Evolutionary conservation across 1,140 invertebrate genomes (phyloP).

Genomic region (Drosophila erecta): DNA sequence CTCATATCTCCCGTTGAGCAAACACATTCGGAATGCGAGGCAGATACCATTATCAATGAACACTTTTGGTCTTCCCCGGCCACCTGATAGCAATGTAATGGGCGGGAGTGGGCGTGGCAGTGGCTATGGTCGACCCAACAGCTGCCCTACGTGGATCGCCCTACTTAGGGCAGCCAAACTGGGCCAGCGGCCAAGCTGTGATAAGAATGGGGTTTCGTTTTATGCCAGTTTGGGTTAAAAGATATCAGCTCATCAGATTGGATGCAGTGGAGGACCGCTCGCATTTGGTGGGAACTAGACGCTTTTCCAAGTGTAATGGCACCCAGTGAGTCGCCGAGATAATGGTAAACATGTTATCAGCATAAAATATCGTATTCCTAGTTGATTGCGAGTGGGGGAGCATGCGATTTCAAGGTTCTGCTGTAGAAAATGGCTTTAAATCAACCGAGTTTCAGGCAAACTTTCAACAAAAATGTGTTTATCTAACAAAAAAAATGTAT

Average conservation of each 20-base stretch:
- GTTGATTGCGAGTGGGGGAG: background rate
- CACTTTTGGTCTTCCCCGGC: slow-evolving; percentile 52
- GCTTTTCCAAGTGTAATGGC: too few relatives aligned
- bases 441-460: too few relatives aligned
- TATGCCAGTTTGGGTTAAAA: too few relatives aligned
- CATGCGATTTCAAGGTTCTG: slow-evolving; percentile 1
- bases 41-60: slow-evolving; percentile 72
- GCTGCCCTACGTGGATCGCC: slow-evolving; percentile 6
- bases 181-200: too few relatives aligned
- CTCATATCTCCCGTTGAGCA: background rate
- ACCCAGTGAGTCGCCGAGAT: background rate
- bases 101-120: background rate
- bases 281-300: too few relatives aligned
- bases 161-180: background rate
- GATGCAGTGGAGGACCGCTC: too few relatives aligned
- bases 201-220: too few relatives aligned
- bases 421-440: too few relatives aligned
- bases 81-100: slow-evolving; percentile 45
- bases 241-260: too few relatives aligned
- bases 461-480: slow-evolving; percentile 47
- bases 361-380: background rate
- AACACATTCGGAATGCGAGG: slow-evolving; percentile 5
- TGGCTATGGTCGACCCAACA: background rate
- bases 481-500: slow-evolving; percentile 51
- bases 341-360: slow-evolving; percentile 1